Percentiles rank a stretch among this genome's conserved stretches.
These are phyloP conservation scores for Chamaetylas fuelleborni DNA, from an alignment of 2,113 vertebrate species.

Conservation along the genomic window DNA sequence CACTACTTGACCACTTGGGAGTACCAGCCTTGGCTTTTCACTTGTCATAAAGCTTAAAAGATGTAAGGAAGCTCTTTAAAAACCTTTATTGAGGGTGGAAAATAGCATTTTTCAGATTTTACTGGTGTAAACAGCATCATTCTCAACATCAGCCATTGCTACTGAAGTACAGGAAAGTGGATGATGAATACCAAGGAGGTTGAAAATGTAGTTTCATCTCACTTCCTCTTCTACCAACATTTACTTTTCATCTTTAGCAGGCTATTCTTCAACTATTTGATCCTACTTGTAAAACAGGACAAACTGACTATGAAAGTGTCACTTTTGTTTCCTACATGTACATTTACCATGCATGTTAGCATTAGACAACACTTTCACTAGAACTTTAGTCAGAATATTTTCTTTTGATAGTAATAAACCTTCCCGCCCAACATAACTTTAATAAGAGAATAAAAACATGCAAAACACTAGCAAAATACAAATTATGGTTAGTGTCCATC, in stretches of 20 bases:
- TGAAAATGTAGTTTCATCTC: not conserved
- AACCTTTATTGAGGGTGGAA: not conserved
- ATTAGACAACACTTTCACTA: conserved; percentile 46
- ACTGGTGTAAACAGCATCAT: not conserved
- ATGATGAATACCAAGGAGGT: not conserved
- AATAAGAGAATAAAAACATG: conserved; percentile 49
- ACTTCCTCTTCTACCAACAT: not conserved
- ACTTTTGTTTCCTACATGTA: not conserved
- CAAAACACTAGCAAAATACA: conserved; percentile 32
- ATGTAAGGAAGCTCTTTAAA: not conserved
- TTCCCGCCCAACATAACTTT: conserved; percentile 1
- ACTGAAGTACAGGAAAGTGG: not conserved
- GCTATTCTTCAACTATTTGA: not conserved
- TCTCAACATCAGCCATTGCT: not conserved
- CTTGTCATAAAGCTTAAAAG: not conserved
- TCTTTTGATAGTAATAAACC: not conserved
- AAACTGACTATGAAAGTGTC: not conserved
- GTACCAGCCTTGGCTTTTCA: not conserved
- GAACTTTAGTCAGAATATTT: not conserved
- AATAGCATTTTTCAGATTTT: not conserved
- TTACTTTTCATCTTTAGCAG: not conserved
- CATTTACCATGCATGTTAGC: conserved; percentile 65
- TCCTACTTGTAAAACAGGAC: not conserved
- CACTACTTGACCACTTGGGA: not conserved
- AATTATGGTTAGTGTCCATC: conserved; percentile 51